A percentile compares a stretch with the other conserved stretches of the same genome.
phyloP scores from a whole-genome alignment of 1,140 invertebrate genomes.

The Phortica variegata region DNA sequence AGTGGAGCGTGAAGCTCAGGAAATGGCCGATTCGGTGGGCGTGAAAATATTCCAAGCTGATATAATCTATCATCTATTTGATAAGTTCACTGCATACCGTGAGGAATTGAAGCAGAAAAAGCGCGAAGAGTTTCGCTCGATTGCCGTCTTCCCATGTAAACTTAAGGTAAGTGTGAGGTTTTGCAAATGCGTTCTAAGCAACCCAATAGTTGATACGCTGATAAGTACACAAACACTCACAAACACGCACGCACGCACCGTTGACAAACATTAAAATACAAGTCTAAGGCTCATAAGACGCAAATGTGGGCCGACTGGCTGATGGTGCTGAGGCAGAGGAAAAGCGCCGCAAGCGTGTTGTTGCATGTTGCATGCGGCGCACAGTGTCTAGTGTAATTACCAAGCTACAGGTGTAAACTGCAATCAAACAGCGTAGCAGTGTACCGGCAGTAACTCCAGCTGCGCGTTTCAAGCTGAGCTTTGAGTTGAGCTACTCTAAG shows the following conservation, averaged over 20 bases:
- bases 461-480: constrained; percentile 13
- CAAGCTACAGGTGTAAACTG: constrained; percentile 52
- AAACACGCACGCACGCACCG: neutral
- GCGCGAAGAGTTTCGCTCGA: constrained; percentile 91
- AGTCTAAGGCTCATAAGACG: too few species aligned
- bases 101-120: constrained; percentile 93
- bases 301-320: too few species aligned
- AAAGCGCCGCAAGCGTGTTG: too few species aligned
- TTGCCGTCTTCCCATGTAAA: constrained; percentile 98
- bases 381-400: constrained; percentile 32
- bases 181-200: too few species aligned
- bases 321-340: too few species aligned
- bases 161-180: constrained; percentile 80
- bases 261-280: too few species aligned
- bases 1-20: constrained; percentile 96
- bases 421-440: constrained; percentile 23
- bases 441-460: constrained; percentile 25
- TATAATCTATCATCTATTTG: constrained; percentile 99
- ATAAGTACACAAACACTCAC: too few species aligned
- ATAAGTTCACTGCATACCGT: constrained; percentile 92
- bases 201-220: too few species aligned
- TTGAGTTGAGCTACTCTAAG: neutral
- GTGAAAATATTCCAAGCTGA: constrained; percentile 99
- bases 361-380: too few species aligned
- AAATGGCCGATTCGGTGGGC: constrained; percentile 89